phyloP scores from a whole-genome alignment of 2,113 vertebrate species.

The Cyphomyrus plagiostoma region DNA sequence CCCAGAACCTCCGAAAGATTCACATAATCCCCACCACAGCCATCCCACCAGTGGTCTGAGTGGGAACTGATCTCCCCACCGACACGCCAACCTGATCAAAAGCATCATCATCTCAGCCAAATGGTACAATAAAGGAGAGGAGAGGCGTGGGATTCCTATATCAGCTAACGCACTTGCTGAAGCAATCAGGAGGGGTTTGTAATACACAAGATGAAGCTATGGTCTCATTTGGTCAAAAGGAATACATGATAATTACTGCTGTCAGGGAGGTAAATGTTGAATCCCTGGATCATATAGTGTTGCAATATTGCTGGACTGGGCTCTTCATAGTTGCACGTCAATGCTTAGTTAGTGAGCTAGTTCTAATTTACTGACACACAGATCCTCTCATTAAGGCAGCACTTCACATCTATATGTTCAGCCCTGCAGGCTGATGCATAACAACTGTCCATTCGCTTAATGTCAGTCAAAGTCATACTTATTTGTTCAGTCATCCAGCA shows the following conservation, averaged over 20 bases:
- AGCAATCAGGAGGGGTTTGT: not conserved
- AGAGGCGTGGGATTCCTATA: not conserved
- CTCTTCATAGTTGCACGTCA: not conserved
- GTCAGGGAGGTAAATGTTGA: not conserved
- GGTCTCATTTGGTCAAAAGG: not conserved
- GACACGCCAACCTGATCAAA: not conserved
- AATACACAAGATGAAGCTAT: not conserved
- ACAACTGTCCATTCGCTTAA: not conserved
- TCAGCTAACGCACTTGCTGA: not conserved
- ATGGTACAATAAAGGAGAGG: not conserved
- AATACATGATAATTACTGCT: not conserved
- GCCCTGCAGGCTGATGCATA: not conserved
- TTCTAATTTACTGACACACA: not conserved
- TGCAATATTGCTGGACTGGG: not conserved
- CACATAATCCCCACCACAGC: not conserved
- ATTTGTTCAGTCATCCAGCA: not conserved
- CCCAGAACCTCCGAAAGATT: not conserved
- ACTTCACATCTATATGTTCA: not conserved
- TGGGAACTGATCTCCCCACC: not conserved
- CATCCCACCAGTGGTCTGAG: not conserved
- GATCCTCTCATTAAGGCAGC: not conserved
- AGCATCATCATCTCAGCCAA: not conserved
- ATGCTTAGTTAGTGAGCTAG: not conserved
- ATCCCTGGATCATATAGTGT: not conserved
- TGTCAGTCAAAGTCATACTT: not conserved